Percentiles rank a stretch among this genome's conserved stretches.
Conservation (phyloP, 2,113 vertebrate species). For the Rhinoptilus africanus region DNA sequence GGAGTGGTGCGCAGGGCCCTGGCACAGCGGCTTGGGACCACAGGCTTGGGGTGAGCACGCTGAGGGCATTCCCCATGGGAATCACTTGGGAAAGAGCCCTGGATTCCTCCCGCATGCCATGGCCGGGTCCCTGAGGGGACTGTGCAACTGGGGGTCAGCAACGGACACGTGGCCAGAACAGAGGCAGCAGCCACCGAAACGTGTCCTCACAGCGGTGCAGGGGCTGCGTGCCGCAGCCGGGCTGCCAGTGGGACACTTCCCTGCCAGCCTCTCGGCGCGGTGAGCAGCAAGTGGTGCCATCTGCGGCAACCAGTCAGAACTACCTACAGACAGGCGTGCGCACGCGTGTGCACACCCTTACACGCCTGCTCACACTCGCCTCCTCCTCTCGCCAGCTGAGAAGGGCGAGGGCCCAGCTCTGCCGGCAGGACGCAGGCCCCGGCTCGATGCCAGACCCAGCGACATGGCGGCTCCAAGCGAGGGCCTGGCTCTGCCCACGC, state of each 20-base stretch:
- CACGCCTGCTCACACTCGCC: neutral
- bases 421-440: neutral
- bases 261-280: rapidly evolving
- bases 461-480: rapidly evolving
- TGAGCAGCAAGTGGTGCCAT: neutral
- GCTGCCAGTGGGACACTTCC: neutral
- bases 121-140: rapidly evolving
- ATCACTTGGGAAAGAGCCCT: neutral
- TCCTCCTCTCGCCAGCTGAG: neutral
- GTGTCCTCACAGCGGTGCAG: rapidly evolving
- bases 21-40: rapidly evolving
- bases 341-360: neutral
- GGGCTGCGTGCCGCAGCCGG: neutral
- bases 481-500: neutral
- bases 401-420: neutral
- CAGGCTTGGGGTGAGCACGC: neutral
- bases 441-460: neutral
- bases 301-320: neutral
- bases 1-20: rapidly evolving
- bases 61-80: neutral
- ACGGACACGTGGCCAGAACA: neutral
- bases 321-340: rapidly evolving
- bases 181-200: neutral
- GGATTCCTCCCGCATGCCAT: rapidly evolving
- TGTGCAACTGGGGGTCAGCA: rapidly evolving